Percentiles rank a stretch among this genome's conserved stretches.
Evolutionary conservation across 2,797 vertebrate genomes (phyloP).

Genomic region (Spheniscus humboldti): DNA sequence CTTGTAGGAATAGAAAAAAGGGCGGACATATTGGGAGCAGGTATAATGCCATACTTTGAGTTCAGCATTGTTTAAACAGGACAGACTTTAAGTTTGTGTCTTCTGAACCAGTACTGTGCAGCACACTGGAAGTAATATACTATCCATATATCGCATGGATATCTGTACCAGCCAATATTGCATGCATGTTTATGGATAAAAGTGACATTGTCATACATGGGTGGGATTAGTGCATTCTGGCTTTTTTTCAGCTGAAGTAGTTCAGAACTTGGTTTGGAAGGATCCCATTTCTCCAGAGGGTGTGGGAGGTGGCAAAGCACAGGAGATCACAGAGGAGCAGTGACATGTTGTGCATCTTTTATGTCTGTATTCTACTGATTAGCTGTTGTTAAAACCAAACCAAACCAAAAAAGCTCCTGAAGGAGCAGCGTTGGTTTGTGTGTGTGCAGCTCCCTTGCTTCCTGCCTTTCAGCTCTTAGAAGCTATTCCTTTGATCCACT

Average conservation of each 20-base stretch:
- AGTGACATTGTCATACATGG: neutral
- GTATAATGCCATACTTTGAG: neutral
- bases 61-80: neutral
- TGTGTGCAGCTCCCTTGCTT: neutral
- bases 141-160: neutral
- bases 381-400: neutral
- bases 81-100: neutral
- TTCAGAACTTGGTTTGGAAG: neutral
- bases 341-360: neutral
- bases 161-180: neutral
- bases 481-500: neutral
- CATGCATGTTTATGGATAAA: neutral
- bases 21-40: rapidly evolving
- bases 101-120: neutral
- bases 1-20: neutral
- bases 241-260: neutral
- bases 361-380: neutral
- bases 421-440: neutral
- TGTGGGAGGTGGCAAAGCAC: neutral
- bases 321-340: neutral
- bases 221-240: neutral
- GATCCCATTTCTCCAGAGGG: neutral
- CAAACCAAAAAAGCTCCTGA: neutral
- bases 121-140: neutral
- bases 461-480: neutral